phyloP scores from a whole-genome alignment of 2,113 vertebrate genomes.

The Micronycteris hirsuta region DNA sequence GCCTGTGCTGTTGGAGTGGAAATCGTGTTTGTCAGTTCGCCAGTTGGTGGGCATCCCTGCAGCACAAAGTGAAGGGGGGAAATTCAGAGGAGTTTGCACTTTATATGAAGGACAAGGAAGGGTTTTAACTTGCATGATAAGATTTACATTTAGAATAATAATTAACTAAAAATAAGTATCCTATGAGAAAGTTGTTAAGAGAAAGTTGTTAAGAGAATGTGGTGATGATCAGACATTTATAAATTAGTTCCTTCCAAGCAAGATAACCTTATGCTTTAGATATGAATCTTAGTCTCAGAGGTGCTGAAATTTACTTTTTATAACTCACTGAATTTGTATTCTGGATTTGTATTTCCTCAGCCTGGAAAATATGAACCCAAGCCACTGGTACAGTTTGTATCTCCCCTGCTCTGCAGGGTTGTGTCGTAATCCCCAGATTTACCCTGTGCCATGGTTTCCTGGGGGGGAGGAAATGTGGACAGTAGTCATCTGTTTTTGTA shows the following conservation, averaged over 20 bases:
- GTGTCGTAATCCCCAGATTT: neutral
- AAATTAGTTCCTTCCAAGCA: neutral
- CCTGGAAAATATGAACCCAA: neutral
- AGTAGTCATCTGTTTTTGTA: neutral
- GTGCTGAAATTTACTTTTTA: neutral
- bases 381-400: neutral
- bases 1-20: neutral
- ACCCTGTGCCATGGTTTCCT: neutral
- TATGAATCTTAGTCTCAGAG: neutral
- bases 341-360: neutral
- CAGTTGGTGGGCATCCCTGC: neutral
- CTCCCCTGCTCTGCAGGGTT: neutral
- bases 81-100: neutral
- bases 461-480: too few relatives aligned
- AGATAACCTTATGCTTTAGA: neutral
- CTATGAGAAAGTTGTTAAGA: neutral
- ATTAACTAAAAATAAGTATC: neutral
- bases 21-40: neutral
- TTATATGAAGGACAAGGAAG: neutral
- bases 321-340: neutral
- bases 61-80: neutral
- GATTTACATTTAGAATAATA: slow-evolving; percentile 20
- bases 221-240: neutral
- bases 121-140: neutral
- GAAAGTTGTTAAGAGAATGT: neutral